Conservation (phyloP, 2,113 vertebrate genomes). For the Tyto alba region DNA sequence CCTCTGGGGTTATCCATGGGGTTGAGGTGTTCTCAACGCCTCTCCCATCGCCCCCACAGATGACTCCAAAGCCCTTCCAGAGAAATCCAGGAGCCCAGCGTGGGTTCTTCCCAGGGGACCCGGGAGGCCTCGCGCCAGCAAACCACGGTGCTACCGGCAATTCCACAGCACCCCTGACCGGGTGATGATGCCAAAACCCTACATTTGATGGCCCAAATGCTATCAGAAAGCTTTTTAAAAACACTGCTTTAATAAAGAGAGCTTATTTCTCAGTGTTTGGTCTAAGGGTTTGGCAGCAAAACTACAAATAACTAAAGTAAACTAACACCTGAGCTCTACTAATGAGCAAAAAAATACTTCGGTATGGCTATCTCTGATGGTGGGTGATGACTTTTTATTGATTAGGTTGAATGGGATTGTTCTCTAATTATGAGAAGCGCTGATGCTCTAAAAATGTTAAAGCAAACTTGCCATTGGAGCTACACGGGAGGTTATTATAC, state of each 20-base stretch:
- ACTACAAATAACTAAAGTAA: conserved; percentile 11
- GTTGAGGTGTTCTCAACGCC: fast-evolving
- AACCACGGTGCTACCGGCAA: fast-evolving
- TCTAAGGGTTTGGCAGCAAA: background rate
- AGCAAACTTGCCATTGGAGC: conserved; percentile 14
- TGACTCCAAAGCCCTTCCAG: background rate
- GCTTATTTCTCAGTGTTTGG: background rate
- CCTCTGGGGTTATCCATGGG: background rate
- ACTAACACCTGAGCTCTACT: conserved; percentile 4
- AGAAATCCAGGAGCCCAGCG: background rate
- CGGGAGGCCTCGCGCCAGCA: background rate
- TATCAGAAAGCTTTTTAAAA: background rate
- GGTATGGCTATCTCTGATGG: background rate
- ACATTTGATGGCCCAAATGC: fast-evolving
- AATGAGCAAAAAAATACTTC: conserved; percentile 31
- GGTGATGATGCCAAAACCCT: fast-evolving
- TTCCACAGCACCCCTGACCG: fast-evolving
- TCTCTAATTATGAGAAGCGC: conserved; percentile 66
- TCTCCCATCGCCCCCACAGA: fast-evolving
- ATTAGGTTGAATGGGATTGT: conserved; percentile 61
- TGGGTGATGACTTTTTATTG: conserved; percentile 60
- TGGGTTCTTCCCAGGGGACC: background rate
- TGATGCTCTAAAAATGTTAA: conserved; percentile 35
- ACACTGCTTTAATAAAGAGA: background rate
- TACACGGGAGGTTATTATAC: background rate